Conservation (phyloP, 64 coral and sea anemone species). For the Dendrophyllia cribrosa region DNA sequence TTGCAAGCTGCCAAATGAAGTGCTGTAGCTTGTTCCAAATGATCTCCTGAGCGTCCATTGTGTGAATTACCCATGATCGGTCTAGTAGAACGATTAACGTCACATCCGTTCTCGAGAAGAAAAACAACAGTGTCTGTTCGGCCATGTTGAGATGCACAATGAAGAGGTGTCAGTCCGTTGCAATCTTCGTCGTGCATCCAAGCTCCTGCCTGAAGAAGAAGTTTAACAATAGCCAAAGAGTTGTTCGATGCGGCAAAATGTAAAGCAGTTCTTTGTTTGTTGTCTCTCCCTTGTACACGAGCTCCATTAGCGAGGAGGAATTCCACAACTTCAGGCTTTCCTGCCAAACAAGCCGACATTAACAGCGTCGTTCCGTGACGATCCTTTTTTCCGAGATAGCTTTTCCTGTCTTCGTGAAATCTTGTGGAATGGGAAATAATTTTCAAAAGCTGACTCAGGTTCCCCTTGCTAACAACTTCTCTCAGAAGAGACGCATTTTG, state of each 20-base stretch:
- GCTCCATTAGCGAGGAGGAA: neutral
- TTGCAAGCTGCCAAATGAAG: neutral
- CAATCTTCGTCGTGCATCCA: neutral
- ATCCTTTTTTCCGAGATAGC: neutral
- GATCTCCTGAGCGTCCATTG: neutral
- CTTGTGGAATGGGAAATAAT: neutral
- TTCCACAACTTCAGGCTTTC: neutral
- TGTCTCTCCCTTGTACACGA: neutral
- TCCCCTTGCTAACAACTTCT: neutral
- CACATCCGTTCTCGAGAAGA: neutral
- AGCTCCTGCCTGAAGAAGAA: neutral
- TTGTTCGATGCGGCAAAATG: neutral
- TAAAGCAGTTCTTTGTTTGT: constrained; percentile 1
- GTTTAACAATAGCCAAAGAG: neutral
- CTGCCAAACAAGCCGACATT: neutral
- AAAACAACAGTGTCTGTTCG: neutral
- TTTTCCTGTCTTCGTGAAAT: neutral
- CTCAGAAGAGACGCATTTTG: neutral
- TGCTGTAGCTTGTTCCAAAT: neutral
- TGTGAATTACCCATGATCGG: neutral
- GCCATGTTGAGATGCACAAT: neutral
- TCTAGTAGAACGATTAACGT: neutral
- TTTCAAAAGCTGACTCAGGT: neutral
- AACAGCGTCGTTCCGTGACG: neutral
- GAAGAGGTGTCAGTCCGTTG: neutral